Conservation (phyloP, 2,113 vertebrate species). For the Gymnorhina tibicen region DNA sequence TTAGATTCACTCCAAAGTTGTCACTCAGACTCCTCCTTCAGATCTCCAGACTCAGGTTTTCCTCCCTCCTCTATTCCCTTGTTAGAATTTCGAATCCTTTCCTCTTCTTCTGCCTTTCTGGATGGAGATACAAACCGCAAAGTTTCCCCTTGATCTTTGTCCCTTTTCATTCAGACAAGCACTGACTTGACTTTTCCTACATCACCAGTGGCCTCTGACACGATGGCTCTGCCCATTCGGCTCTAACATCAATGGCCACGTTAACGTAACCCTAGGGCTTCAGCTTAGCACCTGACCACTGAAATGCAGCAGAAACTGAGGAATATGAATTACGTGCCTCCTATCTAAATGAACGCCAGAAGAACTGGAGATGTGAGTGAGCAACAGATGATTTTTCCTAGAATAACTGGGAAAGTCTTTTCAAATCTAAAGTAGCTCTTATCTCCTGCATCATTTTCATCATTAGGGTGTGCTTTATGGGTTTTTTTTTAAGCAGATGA, state of each 20-base stretch:
- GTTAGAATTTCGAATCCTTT: not conserved
- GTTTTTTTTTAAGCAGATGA: not conserved
- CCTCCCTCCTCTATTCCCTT: not conserved
- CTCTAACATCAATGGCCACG: not conserved
- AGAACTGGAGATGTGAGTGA: not conserved
- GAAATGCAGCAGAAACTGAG: not conserved
- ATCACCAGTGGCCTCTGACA: not conserved
- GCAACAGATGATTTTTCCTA: not conserved
- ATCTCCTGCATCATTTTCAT: not conserved
- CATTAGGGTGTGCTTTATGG: not conserved
- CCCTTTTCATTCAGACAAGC: not conserved
- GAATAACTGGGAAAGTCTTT: not conserved
- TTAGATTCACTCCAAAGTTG: not conserved
- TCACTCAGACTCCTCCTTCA: not conserved
- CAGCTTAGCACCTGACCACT: not conserved
- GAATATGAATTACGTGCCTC: not conserved
- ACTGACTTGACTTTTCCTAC: not conserved
- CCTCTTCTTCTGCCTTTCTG: not conserved
- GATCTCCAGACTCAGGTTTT: not conserved
- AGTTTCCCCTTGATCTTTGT: not conserved
- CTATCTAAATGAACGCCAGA: not conserved
- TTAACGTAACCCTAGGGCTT: not conserved
- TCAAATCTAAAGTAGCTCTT: not conserved
- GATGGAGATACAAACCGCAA: not conserved
- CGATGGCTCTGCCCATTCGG: accelerated